phyloP scores from a whole-genome alignment of 2,888 invertebrate genomes.

The Celastrina argiolus region DNA sequence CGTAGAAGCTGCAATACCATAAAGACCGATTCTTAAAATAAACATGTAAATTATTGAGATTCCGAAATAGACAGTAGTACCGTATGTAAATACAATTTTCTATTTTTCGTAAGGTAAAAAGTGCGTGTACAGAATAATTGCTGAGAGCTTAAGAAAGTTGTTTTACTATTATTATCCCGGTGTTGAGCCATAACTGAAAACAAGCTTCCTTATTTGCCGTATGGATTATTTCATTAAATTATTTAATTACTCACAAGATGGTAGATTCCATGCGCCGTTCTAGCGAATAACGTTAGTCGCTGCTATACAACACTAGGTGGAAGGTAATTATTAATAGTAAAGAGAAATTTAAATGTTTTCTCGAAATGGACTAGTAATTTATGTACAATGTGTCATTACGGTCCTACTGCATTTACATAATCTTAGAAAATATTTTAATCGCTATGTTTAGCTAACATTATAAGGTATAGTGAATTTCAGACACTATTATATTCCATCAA shows the following conservation, averaged over 20 bases:
- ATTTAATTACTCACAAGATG: conserved; percentile 23
- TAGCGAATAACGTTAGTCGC: conserved; percentile 15
- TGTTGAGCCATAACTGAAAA: conserved; percentile 20
- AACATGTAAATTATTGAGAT: conserved; percentile 9
- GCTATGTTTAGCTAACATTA: not conserved
- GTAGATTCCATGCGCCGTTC: conserved; percentile 13
- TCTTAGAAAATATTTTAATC: conserved; percentile 11
- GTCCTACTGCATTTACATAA: not conserved
- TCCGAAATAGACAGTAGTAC: not conserved
- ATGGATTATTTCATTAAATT: conserved; percentile 21
- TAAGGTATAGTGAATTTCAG: not conserved
- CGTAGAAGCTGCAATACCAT: no score
- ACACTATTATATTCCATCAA: not conserved
- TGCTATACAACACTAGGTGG: conserved; percentile 11
- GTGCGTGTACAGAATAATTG: conserved; percentile 11
- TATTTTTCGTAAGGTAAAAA: not conserved
- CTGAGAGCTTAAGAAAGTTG: conserved; percentile 18
- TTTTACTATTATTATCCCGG: conserved; percentile 18
- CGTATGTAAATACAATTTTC: conserved; percentile 12
- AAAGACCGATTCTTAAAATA: not conserved
- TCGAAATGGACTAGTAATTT: conserved; percentile 19
- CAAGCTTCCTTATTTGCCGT: conserved; percentile 24
- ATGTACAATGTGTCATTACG: conserved; percentile 15
- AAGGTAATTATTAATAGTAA: conserved; percentile 18
- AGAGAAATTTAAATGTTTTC: conserved; percentile 24